phyloP scores from a whole-genome alignment of 2,113 vertebrate species.

The Pygoscelis antarcticus region DNA sequence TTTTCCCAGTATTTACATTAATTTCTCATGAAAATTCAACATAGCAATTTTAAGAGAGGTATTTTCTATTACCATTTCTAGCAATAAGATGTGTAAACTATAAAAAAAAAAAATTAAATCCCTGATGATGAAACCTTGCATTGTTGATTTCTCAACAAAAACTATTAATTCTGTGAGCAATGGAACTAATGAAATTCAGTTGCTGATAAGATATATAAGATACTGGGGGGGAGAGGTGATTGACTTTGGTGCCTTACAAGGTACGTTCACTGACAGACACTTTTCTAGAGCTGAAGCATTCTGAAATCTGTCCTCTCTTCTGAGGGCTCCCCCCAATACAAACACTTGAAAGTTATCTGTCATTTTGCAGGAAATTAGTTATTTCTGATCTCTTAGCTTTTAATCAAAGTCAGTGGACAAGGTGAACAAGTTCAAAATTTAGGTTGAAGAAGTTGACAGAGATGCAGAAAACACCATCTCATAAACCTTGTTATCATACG shows the following conservation, averaged over 20 bases:
- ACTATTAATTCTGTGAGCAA: background rate
- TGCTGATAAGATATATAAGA: background rate
- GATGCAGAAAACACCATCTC: background rate
- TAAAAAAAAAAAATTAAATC: background rate
- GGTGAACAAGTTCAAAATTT: background rate
- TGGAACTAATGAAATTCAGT: background rate
- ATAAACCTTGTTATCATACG: background rate
- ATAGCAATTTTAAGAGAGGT: background rate
- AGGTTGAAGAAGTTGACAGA: background rate
- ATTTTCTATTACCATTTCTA: background rate
- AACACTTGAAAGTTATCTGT: background rate
- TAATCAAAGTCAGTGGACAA: background rate
- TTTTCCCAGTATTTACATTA: background rate
- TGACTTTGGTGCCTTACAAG: background rate
- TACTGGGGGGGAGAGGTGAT: background rate
- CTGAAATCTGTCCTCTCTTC: background rate
- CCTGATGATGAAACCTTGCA: background rate
- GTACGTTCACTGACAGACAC: background rate
- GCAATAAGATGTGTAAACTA: background rate
- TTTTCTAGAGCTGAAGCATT: background rate
- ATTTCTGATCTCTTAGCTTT: background rate
- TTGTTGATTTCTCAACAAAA: background rate
- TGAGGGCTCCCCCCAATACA: background rate
- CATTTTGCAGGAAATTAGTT: background rate
- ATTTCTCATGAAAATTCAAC: constrained; percentile 15